These are phyloP conservation scores for Cisticola juncidis DNA, from an alignment of 2,113 vertebrate species.

Conservation along the genomic window DNA sequence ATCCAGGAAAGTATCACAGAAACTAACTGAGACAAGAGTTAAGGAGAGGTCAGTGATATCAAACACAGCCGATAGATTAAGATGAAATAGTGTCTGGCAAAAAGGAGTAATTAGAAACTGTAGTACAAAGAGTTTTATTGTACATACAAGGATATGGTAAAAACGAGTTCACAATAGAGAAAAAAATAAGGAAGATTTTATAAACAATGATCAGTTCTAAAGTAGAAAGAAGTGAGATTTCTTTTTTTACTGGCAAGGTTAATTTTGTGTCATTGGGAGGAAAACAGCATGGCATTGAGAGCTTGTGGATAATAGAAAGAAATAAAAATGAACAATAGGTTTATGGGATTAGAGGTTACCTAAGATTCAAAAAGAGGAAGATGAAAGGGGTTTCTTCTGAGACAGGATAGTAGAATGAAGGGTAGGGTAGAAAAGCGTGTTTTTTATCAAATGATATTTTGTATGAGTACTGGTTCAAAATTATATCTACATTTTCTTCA, in stretches of 20 bases:
- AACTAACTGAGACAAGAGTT: neutral
- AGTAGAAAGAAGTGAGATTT: neutral
- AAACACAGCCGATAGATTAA: neutral
- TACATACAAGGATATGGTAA: neutral
- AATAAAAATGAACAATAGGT: neutral
- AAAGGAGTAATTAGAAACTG: neutral
- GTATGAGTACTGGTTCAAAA: neutral
- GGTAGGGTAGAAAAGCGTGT: neutral
- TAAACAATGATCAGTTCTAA: neutral
- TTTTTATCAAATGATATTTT: neutral
- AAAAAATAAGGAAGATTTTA: neutral
- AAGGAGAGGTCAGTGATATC: neutral
- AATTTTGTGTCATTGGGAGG: neutral
- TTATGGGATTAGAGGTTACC: neutral
- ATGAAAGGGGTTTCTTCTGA: neutral
- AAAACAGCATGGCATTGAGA: neutral
- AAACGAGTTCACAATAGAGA: neutral
- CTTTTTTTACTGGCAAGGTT: neutral
- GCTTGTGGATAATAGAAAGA: neutral
- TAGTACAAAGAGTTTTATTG: neutral
- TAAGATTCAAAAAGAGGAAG: neutral
- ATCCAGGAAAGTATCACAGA: neutral
- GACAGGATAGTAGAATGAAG: neutral
- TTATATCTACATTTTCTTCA: neutral
- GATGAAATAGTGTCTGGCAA: neutral